Evolutionary conservation across 2,797 vertebrate genomes (phyloP).

Genomic region (Karalla daura): DNA sequence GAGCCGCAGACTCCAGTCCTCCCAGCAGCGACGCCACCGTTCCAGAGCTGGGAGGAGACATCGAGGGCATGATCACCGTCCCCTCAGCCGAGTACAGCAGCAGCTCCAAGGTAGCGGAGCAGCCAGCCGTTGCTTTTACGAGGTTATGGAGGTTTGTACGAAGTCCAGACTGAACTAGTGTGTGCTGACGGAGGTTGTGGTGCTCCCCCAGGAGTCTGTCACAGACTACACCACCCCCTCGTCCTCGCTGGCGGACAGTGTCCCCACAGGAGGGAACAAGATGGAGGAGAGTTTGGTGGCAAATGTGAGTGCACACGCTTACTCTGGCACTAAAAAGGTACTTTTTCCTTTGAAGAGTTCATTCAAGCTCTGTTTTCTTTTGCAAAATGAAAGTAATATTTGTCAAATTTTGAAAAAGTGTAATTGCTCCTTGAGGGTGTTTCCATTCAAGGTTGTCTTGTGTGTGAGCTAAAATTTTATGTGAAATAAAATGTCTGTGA

Average conservation of each 20-base stretch:
- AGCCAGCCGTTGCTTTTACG: background rate
- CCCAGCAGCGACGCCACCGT: slow-evolving; percentile 88
- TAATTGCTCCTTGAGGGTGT: no score
- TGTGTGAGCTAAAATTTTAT: no score
- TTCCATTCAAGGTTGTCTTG: no score
- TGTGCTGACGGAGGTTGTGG: no score
- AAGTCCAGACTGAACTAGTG: background rate
- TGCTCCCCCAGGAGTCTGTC: slow-evolving; percentile 89
- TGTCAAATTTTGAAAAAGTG: no score
- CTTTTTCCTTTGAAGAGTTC: background rate
- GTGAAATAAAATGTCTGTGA: no score
- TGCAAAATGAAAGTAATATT: no score
- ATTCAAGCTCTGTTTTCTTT: background rate
- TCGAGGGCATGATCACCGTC: slow-evolving; percentile 96
- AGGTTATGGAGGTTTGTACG: background rate
- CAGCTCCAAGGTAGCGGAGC: slow-evolving; percentile 87
- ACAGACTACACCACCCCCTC: slow-evolving; percentile 98
- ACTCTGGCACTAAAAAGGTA: background rate
- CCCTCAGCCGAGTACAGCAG: slow-evolving; percentile 91
- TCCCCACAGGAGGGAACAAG: slow-evolving; percentile 91
- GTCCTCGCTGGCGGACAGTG: slow-evolving; percentile 92
- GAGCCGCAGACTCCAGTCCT: slow-evolving; percentile 88
- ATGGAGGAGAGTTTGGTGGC: slow-evolving; percentile 96
- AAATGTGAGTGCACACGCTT: slow-evolving; percentile 86
- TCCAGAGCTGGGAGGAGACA: slow-evolving; percentile 90